Evolutionary conservation across 2,113 vertebrate genomes (phyloP), one percentile per base, ranked within the genome.

Genomic region (Anoura caudifer): DNA sequence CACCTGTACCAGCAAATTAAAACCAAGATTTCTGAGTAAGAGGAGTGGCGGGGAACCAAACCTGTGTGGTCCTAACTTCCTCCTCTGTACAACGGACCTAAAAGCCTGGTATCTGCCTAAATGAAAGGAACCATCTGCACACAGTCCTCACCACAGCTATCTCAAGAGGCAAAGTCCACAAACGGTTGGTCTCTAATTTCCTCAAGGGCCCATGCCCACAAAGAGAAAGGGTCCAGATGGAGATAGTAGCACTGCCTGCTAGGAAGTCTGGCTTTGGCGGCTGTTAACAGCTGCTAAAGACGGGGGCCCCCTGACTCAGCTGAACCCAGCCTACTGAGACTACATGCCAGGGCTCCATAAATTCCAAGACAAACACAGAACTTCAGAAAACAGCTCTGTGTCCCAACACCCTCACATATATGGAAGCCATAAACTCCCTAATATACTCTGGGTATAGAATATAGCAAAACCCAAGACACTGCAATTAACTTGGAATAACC

Each of bases 111-210:
- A 59, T 89, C 76, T 65, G 52, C 56, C 61, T 81, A 81, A 92
- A n/a, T 3, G 28, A 87, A 82, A 94, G 92, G 88, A 90, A 26
- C 94, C 88, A 90, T 59, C 70, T 86, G 76, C 33, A 47, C 5
- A 2, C 12, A 4, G 56, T 26, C n/a, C 65, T 93, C 22, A 69
- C 65, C 72, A 69, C 69, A 28, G 52, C 90, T 84, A 94, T 87
- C 95, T 94, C 88, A n/a, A 70, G 31, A 83, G 93, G 50, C 95
- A 96, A 97, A 97, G 97, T 97, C 95, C 96, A 96, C 96, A 43
- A 98, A 97, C 94, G 1, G 94, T 33, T 72, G 2, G 94, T 41
- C 65, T 90, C 67, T 10, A 16, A 88, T 94, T 96, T 96, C 95
- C 91, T 91, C 91, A 77, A 84, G 59, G 67, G 52, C n/a, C 83